Percentiles rank a stretch among this genome's conserved stretches.
phyloP scores from a whole-genome alignment of 2,113 vertebrate species.

The Cranoglanis bouderius region DNA sequence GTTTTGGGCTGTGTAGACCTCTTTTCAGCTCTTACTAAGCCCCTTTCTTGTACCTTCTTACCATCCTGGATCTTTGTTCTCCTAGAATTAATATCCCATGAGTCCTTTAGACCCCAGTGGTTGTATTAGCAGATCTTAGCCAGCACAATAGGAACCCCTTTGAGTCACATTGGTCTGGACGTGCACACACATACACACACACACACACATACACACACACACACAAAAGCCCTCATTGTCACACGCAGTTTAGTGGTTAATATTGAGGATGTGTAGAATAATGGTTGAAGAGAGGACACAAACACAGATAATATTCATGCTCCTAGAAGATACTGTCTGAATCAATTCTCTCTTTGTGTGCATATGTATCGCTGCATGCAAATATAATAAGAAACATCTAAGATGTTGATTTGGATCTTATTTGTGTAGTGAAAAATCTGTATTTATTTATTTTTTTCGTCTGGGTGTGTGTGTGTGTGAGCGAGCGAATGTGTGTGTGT shows the following conservation, averaged over 20 bases:
- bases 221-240: not conserved
- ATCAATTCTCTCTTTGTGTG: not conserved
- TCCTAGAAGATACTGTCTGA: not conserved
- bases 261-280: not conserved
- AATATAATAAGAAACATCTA: not conserved
- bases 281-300: not conserved
- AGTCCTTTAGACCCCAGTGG: constrained; percentile 28
- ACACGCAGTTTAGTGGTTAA: not conserved
- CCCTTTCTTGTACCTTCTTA: not conserved
- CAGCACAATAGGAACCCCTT: constrained; percentile 17
- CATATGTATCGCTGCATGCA: not conserved
- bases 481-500: not conserved
- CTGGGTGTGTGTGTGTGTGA: not conserved
- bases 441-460: too few relatives aligned
- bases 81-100: constrained; percentile 22
- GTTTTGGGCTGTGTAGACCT: not conserved
- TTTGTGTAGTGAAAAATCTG: not conserved
- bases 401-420: not conserved
- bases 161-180: constrained; percentile 36
- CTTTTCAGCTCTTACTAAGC: not conserved
- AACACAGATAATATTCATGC: not conserved
- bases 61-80: not conserved
- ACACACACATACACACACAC: constrained; percentile 13
- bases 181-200: constrained; percentile 14
- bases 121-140: constrained; percentile 38